Percentiles rank a stretch among this genome's conserved stretches.
phyloP scores from a whole-genome alignment of 1,140 invertebrate species.

The Drosophila novamexicana region DNA sequence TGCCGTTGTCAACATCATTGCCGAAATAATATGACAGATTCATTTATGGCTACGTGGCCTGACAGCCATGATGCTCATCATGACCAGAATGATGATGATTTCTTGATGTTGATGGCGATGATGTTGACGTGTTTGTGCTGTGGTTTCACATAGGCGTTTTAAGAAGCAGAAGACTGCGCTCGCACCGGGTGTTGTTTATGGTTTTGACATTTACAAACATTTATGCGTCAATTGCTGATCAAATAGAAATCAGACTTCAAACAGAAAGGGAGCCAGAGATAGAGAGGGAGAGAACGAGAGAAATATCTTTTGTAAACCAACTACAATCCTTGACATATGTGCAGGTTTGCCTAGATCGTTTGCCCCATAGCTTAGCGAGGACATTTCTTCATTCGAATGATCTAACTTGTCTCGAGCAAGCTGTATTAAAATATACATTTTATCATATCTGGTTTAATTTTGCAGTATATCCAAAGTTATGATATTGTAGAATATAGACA shows the following conservation, averaged over 20 bases:
- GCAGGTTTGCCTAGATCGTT: no score
- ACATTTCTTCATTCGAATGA: no score
- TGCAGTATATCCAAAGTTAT: no score
- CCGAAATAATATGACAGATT: conserved; percentile 83
- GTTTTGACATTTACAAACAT: conserved; percentile 46
- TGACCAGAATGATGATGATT: conserved; percentile 28
- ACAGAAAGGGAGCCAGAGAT: neutral
- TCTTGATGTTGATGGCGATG: conserved; percentile 36
- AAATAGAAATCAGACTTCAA: conserved; percentile 13
- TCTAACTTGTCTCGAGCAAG: no score
- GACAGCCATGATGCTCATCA: conserved; percentile 44
- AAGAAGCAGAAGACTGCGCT: conserved; percentile 16
- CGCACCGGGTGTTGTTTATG: conserved; percentile 41
- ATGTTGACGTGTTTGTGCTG: conserved; percentile 25
- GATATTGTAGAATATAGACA: no score
- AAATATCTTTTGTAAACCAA: neutral
- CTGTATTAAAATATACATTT: no score
- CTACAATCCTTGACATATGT: no score
- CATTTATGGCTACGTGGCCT: conserved; percentile 58
- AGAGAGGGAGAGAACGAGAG: neutral
- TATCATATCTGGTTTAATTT: no score
- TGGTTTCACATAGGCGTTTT: conserved; percentile 35
- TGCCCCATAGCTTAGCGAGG: no score
- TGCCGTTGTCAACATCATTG: conserved; percentile 71
- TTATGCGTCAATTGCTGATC: conserved; percentile 39